A percentile compares a stretch with the other conserved stretches of the same genome.
Evolutionary conservation across 2,888 invertebrate genomes (phyloP).

Genomic region (Arctia plantaginis): DNA sequence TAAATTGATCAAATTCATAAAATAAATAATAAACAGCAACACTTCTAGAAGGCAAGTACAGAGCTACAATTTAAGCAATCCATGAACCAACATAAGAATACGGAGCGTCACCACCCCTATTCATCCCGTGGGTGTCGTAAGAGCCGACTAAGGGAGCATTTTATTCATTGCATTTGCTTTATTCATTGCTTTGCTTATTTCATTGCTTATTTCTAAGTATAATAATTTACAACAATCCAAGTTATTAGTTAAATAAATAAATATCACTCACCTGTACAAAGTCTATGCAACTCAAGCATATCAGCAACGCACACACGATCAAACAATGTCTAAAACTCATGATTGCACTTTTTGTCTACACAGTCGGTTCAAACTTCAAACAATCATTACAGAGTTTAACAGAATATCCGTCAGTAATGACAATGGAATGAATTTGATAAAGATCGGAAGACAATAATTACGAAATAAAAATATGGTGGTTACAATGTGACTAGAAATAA

Average conservation of each 20-base stretch:
- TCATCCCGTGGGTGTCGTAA: no score
- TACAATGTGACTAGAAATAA: constrained; percentile 42
- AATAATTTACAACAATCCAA: not conserved
- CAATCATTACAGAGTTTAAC: constrained; percentile 39
- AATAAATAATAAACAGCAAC: no score
- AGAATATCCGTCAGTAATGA: constrained; percentile 18
- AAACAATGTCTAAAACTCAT: constrained; percentile 58
- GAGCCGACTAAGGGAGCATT: no score
- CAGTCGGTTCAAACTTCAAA: constrained; percentile 47
- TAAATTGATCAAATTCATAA: no score
- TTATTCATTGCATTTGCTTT: no score
- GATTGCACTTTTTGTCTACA: constrained; percentile 49
- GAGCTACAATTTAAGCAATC: no score
- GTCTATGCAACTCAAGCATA: constrained; percentile 57
- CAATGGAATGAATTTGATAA: constrained; percentile 25
- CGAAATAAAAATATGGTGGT: constrained; percentile 34
- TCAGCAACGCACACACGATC: constrained; percentile 62
- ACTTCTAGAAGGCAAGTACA: no score
- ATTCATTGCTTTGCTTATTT: no score
- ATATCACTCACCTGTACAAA: constrained; percentile 18
- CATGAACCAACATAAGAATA: no score
- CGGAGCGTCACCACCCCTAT: no score
- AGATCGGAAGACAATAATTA: constrained; percentile 31
- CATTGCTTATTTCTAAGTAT: not conserved
- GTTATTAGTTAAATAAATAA: not conserved